A percentile compares a stretch with the other conserved stretches of the same genome.
These are phyloP conservation scores for Amniataba percoides DNA, from an alignment of 2,797 vertebrate species.

Conservation along the genomic window DNA sequence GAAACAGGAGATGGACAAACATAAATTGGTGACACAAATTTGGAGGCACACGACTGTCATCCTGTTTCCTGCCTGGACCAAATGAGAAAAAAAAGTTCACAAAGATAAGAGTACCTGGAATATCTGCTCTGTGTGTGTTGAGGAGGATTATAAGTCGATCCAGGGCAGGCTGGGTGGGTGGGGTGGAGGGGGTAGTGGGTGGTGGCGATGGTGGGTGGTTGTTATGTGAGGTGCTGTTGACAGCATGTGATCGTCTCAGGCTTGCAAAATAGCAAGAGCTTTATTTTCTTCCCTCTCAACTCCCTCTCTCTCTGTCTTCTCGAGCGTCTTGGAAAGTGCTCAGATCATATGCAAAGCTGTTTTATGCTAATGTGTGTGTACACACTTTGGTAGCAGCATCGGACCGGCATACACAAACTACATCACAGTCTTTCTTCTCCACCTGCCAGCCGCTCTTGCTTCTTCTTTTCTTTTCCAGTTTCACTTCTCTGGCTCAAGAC, in stretches of 20 bases:
- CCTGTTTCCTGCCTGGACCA: constrained; percentile 4
- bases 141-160: constrained; percentile 49
- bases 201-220: constrained; percentile 31
- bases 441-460: constrained; percentile 54
- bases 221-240: constrained; percentile 59
- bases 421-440: constrained; percentile 68
- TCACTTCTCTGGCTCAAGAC: constrained; percentile 27
- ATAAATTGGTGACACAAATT: background rate
- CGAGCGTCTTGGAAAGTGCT: constrained; percentile 66
- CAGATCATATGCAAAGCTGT: constrained; percentile 80
- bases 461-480: constrained; percentile 40
- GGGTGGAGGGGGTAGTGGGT: background rate
- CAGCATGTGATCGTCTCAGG: constrained; percentile 66
- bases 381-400: constrained; percentile 64
- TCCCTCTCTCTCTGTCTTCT: constrained; percentile 53
- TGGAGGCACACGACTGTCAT: background rate
- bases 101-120: constrained; percentile 24
- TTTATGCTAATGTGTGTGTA: constrained; percentile 79
- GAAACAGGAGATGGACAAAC: background rate
- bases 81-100: constrained; percentile 18
- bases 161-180: constrained; percentile 34
- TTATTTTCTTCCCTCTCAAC: constrained; percentile 67
- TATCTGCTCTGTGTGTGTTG: constrained; percentile 23
- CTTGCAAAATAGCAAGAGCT: constrained; percentile 65
- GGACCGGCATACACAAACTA: constrained; percentile 66